Base-by-base conservation (phyloP, 2,888 invertebrate species). In the Meghimatium bilineatum region DNA sequence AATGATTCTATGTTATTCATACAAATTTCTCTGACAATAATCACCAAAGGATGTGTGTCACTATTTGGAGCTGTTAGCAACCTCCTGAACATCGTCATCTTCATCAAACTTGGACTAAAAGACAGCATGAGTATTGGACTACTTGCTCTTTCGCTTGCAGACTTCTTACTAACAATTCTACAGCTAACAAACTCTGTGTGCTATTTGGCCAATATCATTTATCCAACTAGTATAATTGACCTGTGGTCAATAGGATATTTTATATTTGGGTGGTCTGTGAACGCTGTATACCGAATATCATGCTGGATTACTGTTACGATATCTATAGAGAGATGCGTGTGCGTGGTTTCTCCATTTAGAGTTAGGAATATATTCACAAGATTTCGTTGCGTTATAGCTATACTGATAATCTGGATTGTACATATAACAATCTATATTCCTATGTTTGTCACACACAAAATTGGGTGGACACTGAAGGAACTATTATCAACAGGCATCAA, bases 41-140 rank as follows among this genome's bases (percentile, higher is more conserved):
- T 63, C 26, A 29, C 66, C 17, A 44, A 32, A 23, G 26, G 38
- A 3, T 34, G n/a, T 34, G 20, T 80, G 14, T 80, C 80, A 3
- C 6, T 71, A 26, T 0, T 56, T 32, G 81, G 81, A 26, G 66
- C 74, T 29, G 1, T 60, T 29, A 49, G 32, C n/a, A 82, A 82
- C 60, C 1, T 69, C 26, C 1, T 82, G 17, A 82, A 77, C 77
- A 56, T 82, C 49, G 29, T 56, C 26, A 71, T 82, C 29, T 82
- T 77, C 36, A 5, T 34, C 10, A 32, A 76, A 23, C 52, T 82
- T 32, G 82, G 82, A 10, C 36, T 82, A 1, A 82, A 77, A 69
- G 77, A 82, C 69, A 77, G 82, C 23, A 82, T 82, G 82, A 82
- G 77, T 69, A 38, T 82, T 23, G 82, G 82, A 2, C 82, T 82